Evolutionary conservation across 1,140 invertebrate species (phyloP).

Genomic region (Hyles vespertilio): DNA sequence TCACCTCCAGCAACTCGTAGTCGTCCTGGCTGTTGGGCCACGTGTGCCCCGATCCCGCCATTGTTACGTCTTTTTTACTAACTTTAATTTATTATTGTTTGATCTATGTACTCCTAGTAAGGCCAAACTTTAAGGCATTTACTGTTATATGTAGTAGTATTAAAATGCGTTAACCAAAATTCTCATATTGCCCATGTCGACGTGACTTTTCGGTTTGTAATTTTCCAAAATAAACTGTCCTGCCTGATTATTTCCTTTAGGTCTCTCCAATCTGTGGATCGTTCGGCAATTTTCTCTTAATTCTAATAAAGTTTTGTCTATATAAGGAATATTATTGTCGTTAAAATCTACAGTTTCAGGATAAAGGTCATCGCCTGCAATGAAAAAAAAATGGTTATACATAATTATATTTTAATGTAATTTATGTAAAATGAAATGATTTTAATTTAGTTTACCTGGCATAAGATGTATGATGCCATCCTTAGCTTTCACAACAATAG

Average conservation of each 20-base stretch:
- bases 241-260: constrained; percentile 6
- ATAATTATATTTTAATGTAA: background rate
- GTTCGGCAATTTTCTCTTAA: constrained; percentile 33
- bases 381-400: constrained; percentile 9
- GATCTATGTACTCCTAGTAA: constrained; percentile 39
- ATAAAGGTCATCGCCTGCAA: constrained; percentile 64
- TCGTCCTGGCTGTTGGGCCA: constrained; percentile 97
- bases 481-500: constrained; percentile 36
- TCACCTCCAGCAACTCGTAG: constrained; percentile 96
- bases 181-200: constrained; percentile 53
- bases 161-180: constrained; percentile 28
- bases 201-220: constrained; percentile 50
- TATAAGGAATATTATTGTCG: constrained; percentile 22
- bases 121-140: constrained; percentile 41
- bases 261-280: constrained; percentile 45
- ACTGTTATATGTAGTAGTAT: constrained; percentile 18
- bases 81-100: constrained; percentile 11
- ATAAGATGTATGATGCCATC: constrained; percentile 48
- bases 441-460: constrained; percentile 39
- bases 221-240: constrained; percentile 39
- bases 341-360: constrained; percentile 56
- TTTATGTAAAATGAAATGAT: background rate
- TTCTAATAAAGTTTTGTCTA: constrained; percentile 45
- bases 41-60: constrained; percentile 67
- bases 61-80: constrained; percentile 20